These are phyloP conservation scores for Dione juno DNA, from an alignment of 2,888 invertebrate species.

Conservation along the genomic window DNA sequence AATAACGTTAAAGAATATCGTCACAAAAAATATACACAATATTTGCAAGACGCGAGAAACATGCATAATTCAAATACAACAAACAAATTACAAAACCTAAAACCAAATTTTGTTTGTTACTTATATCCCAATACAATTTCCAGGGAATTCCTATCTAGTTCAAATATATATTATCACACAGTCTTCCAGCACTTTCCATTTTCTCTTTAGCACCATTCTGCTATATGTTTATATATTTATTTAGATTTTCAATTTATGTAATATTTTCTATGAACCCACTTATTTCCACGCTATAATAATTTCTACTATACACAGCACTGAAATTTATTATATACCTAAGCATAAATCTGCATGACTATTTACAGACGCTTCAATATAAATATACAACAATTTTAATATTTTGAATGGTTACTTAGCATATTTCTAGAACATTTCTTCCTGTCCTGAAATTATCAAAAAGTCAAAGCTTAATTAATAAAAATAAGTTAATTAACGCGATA, in stretches of 20 bases:
- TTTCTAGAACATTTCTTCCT: neutral
- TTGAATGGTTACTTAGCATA: conserved; percentile 12
- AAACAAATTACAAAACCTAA: conserved; percentile 19
- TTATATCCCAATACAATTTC: conserved; percentile 26
- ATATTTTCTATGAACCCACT: conserved; percentile 32
- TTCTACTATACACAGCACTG: conserved; percentile 38
- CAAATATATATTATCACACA: conserved; percentile 14
- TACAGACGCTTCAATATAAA: conserved; percentile 26
- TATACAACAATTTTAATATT: conserved; percentile 8
- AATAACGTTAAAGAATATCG: neutral
- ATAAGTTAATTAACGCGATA: neutral
- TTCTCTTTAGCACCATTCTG: conserved; percentile 29
- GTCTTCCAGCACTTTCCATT: conserved; percentile 33
- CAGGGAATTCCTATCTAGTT: conserved; percentile 17
- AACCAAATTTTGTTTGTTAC: neutral
- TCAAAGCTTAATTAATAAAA: neutral
- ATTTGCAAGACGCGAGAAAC: neutral
- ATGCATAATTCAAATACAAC: conserved; percentile 18
- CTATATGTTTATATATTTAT: conserved; percentile 26
- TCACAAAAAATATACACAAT: neutral
- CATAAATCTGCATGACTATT: conserved; percentile 30
- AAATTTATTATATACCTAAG: conserved; percentile 20
- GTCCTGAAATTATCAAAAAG: neutral
- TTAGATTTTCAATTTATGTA: conserved; percentile 1
- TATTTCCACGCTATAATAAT: conserved; percentile 38